These are phyloP conservation scores for Thymelicus sylvestris DNA, from an alignment of 2,888 invertebrate species.

Conservation along the genomic window DNA sequence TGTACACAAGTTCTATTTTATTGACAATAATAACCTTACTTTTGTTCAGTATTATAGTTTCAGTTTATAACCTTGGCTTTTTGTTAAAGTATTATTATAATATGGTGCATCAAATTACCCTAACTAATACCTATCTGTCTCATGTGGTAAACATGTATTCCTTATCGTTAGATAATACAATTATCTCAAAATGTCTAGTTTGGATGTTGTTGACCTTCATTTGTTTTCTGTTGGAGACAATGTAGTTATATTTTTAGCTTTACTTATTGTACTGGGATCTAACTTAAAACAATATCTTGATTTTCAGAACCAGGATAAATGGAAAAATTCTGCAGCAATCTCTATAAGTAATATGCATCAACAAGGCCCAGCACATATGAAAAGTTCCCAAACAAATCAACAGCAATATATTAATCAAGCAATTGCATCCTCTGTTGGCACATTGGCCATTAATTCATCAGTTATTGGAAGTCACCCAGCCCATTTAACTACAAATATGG, in stretches of 20 bases:
- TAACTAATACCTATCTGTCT: not conserved
- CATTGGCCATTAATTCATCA: conserved; percentile 77
- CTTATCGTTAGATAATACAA: not conserved
- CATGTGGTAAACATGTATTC: not conserved
- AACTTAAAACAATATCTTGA: conserved; percentile 9
- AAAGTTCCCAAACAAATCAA: conserved; percentile 80
- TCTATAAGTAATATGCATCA: conserved; percentile 84
- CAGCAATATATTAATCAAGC: conserved; percentile 81
- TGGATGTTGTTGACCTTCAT: not conserved
- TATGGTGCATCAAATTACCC: not conserved
- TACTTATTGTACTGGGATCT: not conserved
- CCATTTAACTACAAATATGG: conserved; percentile 78
- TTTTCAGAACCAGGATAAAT: conserved; percentile 93
- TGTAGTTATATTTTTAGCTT: not conserved
- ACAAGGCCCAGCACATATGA: conserved; percentile 80
- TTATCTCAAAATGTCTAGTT: not conserved
- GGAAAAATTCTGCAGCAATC: conserved; percentile 90
- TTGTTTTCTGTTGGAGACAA: not conserved
- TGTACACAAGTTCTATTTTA: not conserved
- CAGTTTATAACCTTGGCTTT: too few relatives aligned
- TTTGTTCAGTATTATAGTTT: conserved; percentile 26
- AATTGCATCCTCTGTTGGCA: conserved; percentile 77
- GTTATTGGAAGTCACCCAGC: conserved; percentile 79
- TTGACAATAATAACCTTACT: conserved; percentile 47
- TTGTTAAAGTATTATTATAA: not conserved